Conservation (phyloP, 2,888 invertebrate species). For the Lobophora halterata region DNA sequence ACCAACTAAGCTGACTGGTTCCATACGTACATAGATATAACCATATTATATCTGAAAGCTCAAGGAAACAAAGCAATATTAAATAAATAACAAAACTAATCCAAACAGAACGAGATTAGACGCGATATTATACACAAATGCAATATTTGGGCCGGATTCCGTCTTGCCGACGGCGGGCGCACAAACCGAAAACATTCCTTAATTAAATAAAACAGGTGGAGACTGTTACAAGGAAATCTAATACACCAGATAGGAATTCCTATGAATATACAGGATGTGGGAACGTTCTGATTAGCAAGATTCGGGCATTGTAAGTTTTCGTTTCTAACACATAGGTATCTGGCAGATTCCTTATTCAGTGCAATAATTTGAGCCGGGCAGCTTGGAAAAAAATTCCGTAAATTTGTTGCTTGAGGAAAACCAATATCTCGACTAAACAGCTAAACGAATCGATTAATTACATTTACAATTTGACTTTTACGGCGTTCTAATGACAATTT, state of each 20-base stretch:
- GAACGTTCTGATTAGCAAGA: too few species aligned
- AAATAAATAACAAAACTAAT: conserved; percentile 33
- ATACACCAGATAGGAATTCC: conserved; percentile 55
- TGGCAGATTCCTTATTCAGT: neutral
- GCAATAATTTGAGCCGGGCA: too few species aligned
- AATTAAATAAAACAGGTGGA: conserved; percentile 64
- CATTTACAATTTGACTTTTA: too few species aligned
- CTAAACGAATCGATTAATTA: too few species aligned
- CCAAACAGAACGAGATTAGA: conserved; percentile 37
- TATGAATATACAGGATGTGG: conserved; percentile 40
- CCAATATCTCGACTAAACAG: too few species aligned
- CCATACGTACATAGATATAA: too few species aligned
- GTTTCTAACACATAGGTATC: too few species aligned
- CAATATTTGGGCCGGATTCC: conserved; percentile 44
- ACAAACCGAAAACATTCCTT: conserved; percentile 53
- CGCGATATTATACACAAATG: conserved; percentile 46
- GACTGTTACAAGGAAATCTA: conserved; percentile 51
- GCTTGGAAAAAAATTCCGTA: too few species aligned
- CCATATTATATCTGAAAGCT: neutral
- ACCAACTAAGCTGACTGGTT: too few species aligned
- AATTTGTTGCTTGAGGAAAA: too few species aligned
- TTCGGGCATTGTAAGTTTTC: too few species aligned
- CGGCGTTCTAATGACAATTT: too few species aligned
- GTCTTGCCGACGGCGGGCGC: conserved; percentile 33
- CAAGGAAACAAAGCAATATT: conserved; percentile 9